Conservation (phyloP, 2,113 vertebrate species). For the Brienomyrus longianalis region DNA sequence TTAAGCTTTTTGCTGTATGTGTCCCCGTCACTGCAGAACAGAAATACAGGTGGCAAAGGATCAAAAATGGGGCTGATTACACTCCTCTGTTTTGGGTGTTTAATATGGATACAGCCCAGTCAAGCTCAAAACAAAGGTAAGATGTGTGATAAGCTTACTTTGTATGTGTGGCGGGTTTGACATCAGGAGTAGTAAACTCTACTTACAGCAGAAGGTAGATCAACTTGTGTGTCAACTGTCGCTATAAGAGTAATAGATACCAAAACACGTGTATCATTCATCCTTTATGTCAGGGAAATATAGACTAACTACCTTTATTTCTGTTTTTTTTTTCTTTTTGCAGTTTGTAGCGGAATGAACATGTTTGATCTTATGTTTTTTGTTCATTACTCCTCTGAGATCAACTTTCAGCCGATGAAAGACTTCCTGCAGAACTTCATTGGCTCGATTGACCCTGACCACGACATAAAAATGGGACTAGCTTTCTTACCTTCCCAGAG, state of each 20-base stretch:
- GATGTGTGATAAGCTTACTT: too few relatives aligned
- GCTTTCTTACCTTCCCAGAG: conserved; percentile 35
- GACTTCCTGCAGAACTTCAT: conserved; percentile 45
- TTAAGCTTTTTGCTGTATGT: background rate
- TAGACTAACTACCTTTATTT: background rate
- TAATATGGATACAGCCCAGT: background rate
- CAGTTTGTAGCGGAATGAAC: conserved; percentile 37
- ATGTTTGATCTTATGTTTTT: conserved; percentile 54
- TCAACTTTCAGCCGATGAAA: conserved; percentile 32
- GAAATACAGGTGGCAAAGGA: background rate
- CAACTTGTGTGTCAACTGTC: background rate
- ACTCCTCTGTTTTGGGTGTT: background rate
- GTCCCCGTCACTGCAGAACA: background rate
- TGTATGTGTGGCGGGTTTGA: background rate
- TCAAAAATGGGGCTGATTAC: background rate
- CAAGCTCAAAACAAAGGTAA: conserved; percentile 1
- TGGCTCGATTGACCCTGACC: conserved; percentile 37
- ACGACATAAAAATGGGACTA: conserved; percentile 39
- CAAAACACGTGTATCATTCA: background rate
- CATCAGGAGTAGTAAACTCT: background rate
- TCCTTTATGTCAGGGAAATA: background rate
- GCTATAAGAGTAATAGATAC: background rate
- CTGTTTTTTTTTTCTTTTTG: conserved; percentile 14
- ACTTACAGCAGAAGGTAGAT: background rate
- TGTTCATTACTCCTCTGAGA: conserved; percentile 42